A percentile compares a stretch with the other conserved stretches of the same genome.
These are phyloP conservation scores for Propithecus deckenii DNA, from an alignment of 2,797 vertebrate genomes.

Conservation along the genomic window DNA sequence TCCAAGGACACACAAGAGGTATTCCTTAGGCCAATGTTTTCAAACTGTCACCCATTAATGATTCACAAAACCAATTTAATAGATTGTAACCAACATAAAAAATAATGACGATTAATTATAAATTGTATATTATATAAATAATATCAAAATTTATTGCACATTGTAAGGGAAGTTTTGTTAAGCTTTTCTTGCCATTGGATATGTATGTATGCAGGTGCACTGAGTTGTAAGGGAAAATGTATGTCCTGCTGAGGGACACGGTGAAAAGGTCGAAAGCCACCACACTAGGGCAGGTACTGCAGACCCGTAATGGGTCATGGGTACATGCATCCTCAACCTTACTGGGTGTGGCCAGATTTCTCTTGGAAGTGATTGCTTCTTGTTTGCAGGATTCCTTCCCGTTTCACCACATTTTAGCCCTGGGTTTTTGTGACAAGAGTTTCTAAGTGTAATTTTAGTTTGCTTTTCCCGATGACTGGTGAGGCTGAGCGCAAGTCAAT, in stretches of 20 bases:
- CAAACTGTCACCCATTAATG: neutral
- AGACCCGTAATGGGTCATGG: neutral
- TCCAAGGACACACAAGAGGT: neutral
- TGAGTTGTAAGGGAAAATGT: neutral
- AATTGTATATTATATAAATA: neutral
- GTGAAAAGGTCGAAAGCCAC: neutral
- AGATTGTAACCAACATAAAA: neutral
- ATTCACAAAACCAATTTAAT: neutral
- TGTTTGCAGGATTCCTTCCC: neutral
- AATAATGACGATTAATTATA: neutral
- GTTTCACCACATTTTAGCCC: neutral
- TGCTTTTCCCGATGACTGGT: neutral
- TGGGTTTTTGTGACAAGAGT: neutral
- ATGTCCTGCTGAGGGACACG: neutral
- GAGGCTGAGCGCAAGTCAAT: neutral
- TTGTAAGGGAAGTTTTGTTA: neutral
- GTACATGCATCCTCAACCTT: neutral
- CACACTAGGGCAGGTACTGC: neutral
- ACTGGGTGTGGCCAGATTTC: neutral
- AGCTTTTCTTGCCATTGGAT: neutral
- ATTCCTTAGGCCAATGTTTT: neutral
- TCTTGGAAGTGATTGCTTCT: neutral
- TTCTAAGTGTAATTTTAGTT: neutral
- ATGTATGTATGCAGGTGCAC: no score
- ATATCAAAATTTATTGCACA: neutral